Evolutionary conservation across 2,888 invertebrate genomes (phyloP).

Genomic region (Sialis fuliginosa): DNA sequence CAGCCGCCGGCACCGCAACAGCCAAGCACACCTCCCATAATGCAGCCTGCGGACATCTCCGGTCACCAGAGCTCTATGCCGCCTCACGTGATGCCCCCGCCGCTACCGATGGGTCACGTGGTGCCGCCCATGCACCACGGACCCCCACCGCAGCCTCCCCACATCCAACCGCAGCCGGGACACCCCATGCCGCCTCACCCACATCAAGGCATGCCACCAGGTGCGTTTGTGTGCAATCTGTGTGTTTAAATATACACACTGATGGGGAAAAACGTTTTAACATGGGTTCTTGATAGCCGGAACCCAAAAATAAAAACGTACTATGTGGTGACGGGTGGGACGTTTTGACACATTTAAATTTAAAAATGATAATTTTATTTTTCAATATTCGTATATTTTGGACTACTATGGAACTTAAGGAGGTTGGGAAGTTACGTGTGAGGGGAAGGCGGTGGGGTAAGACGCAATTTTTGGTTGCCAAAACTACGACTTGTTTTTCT

Average conservation of each 20-base stretch:
- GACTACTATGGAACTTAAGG: too few species aligned
- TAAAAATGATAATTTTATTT: too few species aligned
- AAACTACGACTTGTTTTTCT: too few species aligned
- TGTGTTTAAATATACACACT: background rate
- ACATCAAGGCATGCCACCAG: conserved; percentile 10
- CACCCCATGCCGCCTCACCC: conserved; percentile 6
- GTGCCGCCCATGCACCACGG: background rate
- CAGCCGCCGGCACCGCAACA: conserved; percentile 3
- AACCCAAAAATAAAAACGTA: too few species aligned
- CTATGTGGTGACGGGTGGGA: too few species aligned
- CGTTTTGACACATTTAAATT: too few species aligned
- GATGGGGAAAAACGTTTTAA: background rate
- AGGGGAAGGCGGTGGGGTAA: too few species aligned
- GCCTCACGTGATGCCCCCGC: conserved; percentile 2
- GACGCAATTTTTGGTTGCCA: too few species aligned
- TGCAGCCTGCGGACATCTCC: conserved; percentile 2
- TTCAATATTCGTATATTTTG: too few species aligned
- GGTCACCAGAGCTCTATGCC: conserved; percentile 2
- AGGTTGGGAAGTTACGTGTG: too few species aligned
- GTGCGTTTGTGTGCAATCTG: conserved; percentile 5
- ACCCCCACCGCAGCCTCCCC: conserved; percentile 7
- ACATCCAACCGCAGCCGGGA: conserved; percentile 13
- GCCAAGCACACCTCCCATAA: conserved; percentile 7
- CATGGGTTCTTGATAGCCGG: too few species aligned
- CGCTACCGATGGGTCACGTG: background rate